These are phyloP conservation scores for Ectemnius continuus DNA, from an alignment of 2,888 invertebrate species.

Conservation along the genomic window DNA sequence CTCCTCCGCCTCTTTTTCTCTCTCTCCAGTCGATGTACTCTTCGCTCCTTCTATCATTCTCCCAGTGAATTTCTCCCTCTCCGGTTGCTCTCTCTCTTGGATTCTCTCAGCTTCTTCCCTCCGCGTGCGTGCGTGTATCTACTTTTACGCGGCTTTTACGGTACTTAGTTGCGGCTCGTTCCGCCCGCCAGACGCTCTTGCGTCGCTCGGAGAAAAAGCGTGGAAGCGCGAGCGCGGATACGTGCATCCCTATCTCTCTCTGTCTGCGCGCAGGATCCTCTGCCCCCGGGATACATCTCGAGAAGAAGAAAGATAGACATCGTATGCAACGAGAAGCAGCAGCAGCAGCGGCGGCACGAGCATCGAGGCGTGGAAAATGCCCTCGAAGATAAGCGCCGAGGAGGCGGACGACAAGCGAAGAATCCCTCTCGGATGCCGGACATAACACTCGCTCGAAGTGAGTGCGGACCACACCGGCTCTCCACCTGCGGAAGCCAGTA, in stretches of 20 bases:
- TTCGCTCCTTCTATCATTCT: conserved; percentile 12
- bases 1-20: no score
- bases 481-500: background rate
- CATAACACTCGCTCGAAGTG: background rate
- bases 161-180: conserved; percentile 60
- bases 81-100: conserved; percentile 15
- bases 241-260: conserved; percentile 2
- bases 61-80: conserved; percentile 13
- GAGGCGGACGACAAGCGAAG: conserved; percentile 27
- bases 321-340: background rate
- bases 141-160: conserved; percentile 62
- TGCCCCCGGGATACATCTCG: conserved; percentile 13
- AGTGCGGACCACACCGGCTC: background rate
- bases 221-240: conserved; percentile 17
- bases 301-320: background rate
- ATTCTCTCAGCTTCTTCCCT: conserved; percentile 22
- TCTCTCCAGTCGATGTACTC: background rate
- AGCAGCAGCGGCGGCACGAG: background rate
- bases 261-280: conserved; percentile 27
- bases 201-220: conserved; percentile 24
- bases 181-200: conserved; percentile 20
- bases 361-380: conserved; percentile 32
- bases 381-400: conserved; percentile 22
- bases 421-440: conserved; percentile 10
- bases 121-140: conserved; percentile 43